Evolutionary conservation across 2,888 invertebrate species (phyloP), one percentile per base, ranked within the genome.

Genomic region (Epinotia nisella): DNA sequence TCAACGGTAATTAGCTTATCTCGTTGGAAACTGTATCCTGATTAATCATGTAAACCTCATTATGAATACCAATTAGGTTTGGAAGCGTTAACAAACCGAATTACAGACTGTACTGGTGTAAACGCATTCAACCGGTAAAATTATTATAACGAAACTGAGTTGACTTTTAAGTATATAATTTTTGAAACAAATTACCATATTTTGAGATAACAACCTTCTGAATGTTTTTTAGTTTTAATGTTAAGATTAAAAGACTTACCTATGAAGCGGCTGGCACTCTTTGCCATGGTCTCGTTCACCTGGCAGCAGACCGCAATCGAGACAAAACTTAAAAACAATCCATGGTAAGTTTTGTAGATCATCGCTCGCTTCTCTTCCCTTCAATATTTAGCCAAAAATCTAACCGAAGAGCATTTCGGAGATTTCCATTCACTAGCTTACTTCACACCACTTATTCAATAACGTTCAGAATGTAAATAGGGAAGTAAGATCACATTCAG

Each of bases 251-350:
- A 67, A 55, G 39, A 84, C 91, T 91, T 76, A 93, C 93, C 93
- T 76, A 92, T 92, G 81, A 88, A 93, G 79, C 93, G 85, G 81
- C 92, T 93, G 39, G 93, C 92, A 77, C 92, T 92, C 76, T 93
- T 93, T 17, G 93, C 93, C 85, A 92, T 87, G 81, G 92, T 93
- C 85, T 93, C 93, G 74, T 89, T 91, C 21, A 93, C 87, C 79
- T 93, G 93, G 82, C 93, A 93, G 85, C 93, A 92, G 81, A 93
- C 91, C 77, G 93, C 92, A 77, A 93, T 90, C 56, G 93, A 93
- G 81, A 93, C 82, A 78, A 93, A 91, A 86, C 93, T 93, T 76
- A 93, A 82, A 83, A 93, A 88, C 80, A 93, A 86, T 79, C 93
- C 91, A 83, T 93, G 93, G 82, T 89, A 92, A 83, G 85, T 90